phyloP scores from a whole-genome alignment of 2,888 invertebrate genomes.

The Pocota personata region DNA sequence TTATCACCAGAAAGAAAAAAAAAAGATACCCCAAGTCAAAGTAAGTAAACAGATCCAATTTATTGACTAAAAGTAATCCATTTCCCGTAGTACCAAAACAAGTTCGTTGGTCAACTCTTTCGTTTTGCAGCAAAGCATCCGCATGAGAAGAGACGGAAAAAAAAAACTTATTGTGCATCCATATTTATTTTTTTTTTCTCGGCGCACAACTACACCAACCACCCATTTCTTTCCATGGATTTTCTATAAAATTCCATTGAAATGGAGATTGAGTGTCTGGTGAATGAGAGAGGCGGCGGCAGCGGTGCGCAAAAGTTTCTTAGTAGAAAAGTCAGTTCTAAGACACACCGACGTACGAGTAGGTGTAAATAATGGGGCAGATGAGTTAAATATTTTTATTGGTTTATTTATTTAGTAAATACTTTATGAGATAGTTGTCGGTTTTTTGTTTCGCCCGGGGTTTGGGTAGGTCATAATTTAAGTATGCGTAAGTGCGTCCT shows the following conservation, averaged over 20 bases:
- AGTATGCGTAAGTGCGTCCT: constrained; percentile 66
- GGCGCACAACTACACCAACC: constrained; percentile 45
- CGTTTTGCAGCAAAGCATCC: constrained; percentile 64
- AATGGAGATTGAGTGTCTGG: constrained; percentile 71
- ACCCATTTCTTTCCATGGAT: constrained; percentile 70
- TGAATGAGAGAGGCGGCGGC: constrained; percentile 12
- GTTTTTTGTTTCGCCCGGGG: constrained; percentile 20
- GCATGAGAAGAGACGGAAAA: constrained; percentile 32
- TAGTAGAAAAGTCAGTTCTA: constrained; percentile 29
- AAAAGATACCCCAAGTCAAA: neutral
- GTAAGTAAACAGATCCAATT: constrained; percentile 53
- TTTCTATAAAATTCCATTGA: constrained; percentile 73
- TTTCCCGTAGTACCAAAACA: constrained; percentile 29
- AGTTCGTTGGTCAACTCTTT: constrained; percentile 69
- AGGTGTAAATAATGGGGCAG: constrained; percentile 63
- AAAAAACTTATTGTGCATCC: constrained; percentile 45
- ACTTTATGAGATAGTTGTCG: neutral
- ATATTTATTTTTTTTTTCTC: constrained; percentile 56
- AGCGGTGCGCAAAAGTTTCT: constrained; percentile 14
- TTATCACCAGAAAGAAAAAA: constrained; percentile 3
- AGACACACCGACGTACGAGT: neutral
- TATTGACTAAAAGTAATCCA: constrained; percentile 8
- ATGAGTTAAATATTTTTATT: constrained; percentile 39
- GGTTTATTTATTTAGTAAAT: constrained; percentile 20
- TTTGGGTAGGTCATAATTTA: constrained; percentile 67